These are phyloP conservation scores for Carlito syrichta DNA, from an alignment of 2,113 vertebrate genomes.

Conservation along the genomic window DNA sequence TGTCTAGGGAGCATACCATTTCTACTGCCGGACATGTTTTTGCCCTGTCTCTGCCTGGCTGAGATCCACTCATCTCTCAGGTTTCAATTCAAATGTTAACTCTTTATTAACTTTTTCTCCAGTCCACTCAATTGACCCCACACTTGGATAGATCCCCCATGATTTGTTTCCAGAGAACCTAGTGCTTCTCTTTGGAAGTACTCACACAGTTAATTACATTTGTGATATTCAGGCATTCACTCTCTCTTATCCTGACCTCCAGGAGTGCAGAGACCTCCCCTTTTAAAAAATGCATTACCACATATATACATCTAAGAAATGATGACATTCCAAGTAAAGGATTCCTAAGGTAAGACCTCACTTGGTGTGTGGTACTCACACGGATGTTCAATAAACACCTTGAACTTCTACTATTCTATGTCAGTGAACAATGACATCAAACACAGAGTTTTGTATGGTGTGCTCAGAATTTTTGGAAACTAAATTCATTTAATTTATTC, in stretches of 20 bases:
- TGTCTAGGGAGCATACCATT: not conserved
- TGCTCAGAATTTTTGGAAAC: not conserved
- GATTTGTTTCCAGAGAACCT: not conserved
- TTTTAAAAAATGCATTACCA: not conserved
- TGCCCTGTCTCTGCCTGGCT: not conserved
- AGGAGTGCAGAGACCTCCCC: not conserved
- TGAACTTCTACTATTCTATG: not conserved
- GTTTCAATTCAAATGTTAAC: not conserved
- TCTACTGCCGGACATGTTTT: not conserved
- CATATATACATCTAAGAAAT: not conserved
- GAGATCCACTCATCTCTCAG: not conserved
- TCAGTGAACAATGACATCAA: not conserved
- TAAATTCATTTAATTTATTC: not conserved
- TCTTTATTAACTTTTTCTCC: not conserved
- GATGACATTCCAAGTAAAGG: not conserved
- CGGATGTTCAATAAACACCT: not conserved
- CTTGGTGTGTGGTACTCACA: not conserved
- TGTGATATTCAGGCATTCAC: not conserved
- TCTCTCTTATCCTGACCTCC: not conserved
- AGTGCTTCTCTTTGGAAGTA: not conserved
- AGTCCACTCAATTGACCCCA: not conserved
- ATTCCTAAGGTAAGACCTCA: not conserved
- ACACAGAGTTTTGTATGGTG: not conserved
- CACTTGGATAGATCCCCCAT: not conserved
- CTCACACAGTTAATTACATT: not conserved